Evolutionary conservation across 2,888 invertebrate species (phyloP), one percentile per base, ranked within the genome.

Genomic region (Anthoptus insignis): DNA sequence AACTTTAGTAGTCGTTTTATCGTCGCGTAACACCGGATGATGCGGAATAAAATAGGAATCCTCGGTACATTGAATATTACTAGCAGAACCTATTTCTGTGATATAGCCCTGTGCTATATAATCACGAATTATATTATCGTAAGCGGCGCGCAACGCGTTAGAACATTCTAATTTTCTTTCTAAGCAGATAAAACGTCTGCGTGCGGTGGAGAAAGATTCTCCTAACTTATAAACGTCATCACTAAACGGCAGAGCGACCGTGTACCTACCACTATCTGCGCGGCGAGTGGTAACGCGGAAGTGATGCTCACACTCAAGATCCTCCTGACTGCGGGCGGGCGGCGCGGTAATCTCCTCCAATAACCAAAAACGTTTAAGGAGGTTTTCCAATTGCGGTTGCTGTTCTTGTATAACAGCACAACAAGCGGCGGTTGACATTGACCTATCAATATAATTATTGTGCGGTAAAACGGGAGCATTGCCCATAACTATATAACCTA

Each of bases 191-290:
- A 32, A 52, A 1, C 52, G 16, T 16, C 11, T 16, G 27, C 22
- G 19, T 19, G 52, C 52, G 52, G 14, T 14, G 2, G 27, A n/a
- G 29, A 29, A 32, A 14, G 52, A 52, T 19, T 32, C n/a, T 13
- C 52, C 52, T 29, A 52, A 32, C n/a, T 22, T 3, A 21, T 22
- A 34, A 2, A 16, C 14, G n/a, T 59, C 59, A 11, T 34, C 24
- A n/a, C 50, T 37, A 21, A 59, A 59, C n/a, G 50, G 50, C 22
- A 59, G 37, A n/a, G 59, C 22, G 14, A 59, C 59, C 5, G 50
- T 50, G 16, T 50, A 59, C 9, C 50, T 14, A 9, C 59, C 59
- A 37, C 5, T 37, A 13, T 16, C 16, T 21, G 37, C 39, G 27
- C 60, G 60, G n/a, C 24, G 21, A 14, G 39, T 22, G 39, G 50